phyloP scores from a whole-genome alignment of 2,888 invertebrate genomes.

The Criorhina ranunculi region DNA sequence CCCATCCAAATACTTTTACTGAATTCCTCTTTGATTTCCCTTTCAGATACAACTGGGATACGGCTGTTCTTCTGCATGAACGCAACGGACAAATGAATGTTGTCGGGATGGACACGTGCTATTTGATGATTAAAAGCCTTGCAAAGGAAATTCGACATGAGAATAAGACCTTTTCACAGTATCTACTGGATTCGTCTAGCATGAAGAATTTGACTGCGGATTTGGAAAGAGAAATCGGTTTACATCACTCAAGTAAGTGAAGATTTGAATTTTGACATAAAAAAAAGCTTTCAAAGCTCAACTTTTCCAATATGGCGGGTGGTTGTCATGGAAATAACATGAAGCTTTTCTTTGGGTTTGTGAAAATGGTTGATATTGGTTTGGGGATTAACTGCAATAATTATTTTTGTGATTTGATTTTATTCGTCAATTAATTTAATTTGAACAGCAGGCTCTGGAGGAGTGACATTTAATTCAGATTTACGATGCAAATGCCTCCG shows the following conservation, averaged over 20 bases:
- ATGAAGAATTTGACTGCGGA: conserved; percentile 87
- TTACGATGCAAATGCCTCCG: no score
- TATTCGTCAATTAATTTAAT: neutral
- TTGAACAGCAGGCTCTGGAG: no score
- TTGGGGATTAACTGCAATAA: neutral
- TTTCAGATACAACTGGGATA: conserved; percentile 89
- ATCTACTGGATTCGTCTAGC: conserved; percentile 80
- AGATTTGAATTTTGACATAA: conserved; percentile 15
- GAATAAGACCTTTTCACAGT: conserved; percentile 83
- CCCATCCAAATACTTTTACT: neutral
- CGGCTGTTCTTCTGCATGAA: conserved; percentile 90
- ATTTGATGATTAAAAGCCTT: conserved; percentile 90
- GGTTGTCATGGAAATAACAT: neutral
- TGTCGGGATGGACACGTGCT: conserved; percentile 90
- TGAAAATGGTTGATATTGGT: neutral
- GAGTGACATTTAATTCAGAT: no score
- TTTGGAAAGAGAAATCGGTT: conserved; percentile 88
- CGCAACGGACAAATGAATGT: conserved; percentile 88
- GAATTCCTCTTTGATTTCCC: conserved; percentile 41
- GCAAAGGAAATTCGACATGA: conserved; percentile 86
- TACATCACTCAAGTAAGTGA: conserved; percentile 90
- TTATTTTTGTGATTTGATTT: conserved; percentile 29
- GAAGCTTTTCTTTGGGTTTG: neutral
- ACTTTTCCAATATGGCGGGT: neutral
- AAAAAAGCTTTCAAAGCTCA: conserved; percentile 5